A percentile compares a stretch with the other conserved stretches of the same genome.
Conservation (phyloP, 2,113 vertebrate species). For the Pterocles orientalis region DNA sequence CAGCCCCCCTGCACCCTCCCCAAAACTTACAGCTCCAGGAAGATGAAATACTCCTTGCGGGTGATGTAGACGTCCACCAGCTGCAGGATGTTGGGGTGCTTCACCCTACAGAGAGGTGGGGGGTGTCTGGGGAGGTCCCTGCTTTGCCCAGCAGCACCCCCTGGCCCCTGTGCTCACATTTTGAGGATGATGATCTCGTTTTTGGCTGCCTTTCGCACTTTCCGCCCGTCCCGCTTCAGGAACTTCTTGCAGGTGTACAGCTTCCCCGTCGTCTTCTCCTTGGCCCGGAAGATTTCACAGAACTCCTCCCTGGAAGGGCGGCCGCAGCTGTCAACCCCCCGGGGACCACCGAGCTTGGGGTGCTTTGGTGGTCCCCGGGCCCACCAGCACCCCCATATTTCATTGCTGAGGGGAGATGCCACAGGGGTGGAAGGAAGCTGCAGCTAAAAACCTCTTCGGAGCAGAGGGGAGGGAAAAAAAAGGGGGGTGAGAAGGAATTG, state of each 20-base stretch:
- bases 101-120: constrained; percentile 82
- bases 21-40: constrained; percentile 95
- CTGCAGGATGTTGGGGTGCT: constrained; percentile 95
- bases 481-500: background rate
- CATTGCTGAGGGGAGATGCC: background rate
- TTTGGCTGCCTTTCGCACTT: constrained; percentile 96
- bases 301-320: constrained; percentile 89
- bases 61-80: constrained; percentile 97
- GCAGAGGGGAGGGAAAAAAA: fast-evolving
- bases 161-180: constrained; percentile 81
- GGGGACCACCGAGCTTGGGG: background rate
- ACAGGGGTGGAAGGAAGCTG: background rate
- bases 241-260: constrained; percentile 98
- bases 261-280: constrained; percentile 93
- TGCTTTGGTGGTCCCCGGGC: background rate
- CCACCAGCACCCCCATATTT: background rate
- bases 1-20: background rate
- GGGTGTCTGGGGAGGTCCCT: background rate
- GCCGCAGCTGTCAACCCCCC: background rate
- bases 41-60: constrained; percentile 97
- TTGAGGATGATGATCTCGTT: constrained; percentile 98
- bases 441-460: background rate
- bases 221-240: constrained; percentile 94
- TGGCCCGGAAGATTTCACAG: constrained; percentile 97
- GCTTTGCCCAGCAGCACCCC: background rate